phyloP scores from a whole-genome alignment of 2,888 invertebrate species.

The Rugalucina vietnamica region DNA sequence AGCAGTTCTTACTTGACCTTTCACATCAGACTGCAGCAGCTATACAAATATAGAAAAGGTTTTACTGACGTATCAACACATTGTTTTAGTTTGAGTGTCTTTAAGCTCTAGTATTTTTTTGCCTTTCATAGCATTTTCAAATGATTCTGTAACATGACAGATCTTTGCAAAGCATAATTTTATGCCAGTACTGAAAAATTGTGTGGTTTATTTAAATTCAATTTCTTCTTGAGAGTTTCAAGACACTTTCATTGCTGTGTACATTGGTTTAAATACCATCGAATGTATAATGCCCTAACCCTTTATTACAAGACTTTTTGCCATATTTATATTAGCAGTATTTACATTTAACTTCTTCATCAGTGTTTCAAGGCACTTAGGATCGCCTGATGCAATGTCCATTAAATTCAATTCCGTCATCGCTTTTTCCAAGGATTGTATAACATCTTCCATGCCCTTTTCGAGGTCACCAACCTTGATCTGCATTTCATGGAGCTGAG shows the following conservation, averaged over 20 bases:
- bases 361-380: slow-evolving; percentile 82
- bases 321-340: too few species aligned
- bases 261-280: too few species aligned
- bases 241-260: too few species aligned
- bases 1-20: slow-evolving; percentile 78
- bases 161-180: too few species aligned
- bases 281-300: too few species aligned
- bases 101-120: too few species aligned
- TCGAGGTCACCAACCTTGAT: slow-evolving; percentile 82
- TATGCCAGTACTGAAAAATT: too few species aligned
- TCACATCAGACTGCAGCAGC: slow-evolving; percentile 80
- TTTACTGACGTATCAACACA: too few species aligned
- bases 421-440: slow-evolving; percentile 76
- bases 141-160: too few species aligned
- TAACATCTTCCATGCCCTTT: slow-evolving; percentile 81
- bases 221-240: slow-evolving; percentile 82
- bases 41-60: slow-evolving; percentile 65
- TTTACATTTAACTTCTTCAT: slow-evolving; percentile 82
- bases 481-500: slow-evolving; percentile 79
- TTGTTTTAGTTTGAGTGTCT: too few species aligned
- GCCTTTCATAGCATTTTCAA: too few species aligned
- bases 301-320: too few species aligned
- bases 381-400: slow-evolving; percentile 81
- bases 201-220: slow-evolving; percentile 78
- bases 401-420: slow-evolving; percentile 78